phyloP scores from a whole-genome alignment of 2,888 invertebrate genomes.

The Cataglyphis cursor region DNA sequence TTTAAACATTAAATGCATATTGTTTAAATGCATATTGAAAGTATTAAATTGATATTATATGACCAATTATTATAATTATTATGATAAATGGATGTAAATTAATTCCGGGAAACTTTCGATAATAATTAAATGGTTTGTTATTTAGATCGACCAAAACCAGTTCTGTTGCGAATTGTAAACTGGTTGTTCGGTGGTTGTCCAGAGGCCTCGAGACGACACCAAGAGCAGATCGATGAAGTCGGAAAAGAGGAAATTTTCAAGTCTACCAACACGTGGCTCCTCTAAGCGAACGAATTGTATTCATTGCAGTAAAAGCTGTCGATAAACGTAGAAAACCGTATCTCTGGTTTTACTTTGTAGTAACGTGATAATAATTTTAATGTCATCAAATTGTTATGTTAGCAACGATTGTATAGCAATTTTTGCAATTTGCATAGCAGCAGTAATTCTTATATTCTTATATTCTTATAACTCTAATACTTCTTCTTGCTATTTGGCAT shows the following conservation, averaged over 20 bases:
- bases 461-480: no score
- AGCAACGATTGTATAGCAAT: background rate
- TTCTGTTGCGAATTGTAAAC: conserved; percentile 71
- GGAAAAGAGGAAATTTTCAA: conserved; percentile 71
- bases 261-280: conserved; percentile 68
- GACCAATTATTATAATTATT: conserved; percentile 26
- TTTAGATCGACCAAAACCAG: conserved; percentile 76
- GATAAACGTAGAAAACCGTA: conserved; percentile 31
- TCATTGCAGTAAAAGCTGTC: conserved; percentile 23
- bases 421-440: background rate
- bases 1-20: background rate
- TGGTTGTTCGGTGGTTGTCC: conserved; percentile 81
- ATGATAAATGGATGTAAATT: background rate
- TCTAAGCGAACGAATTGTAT: conserved; percentile 41
- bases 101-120: background rate
- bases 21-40: background rate
- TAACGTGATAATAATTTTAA: background rate
- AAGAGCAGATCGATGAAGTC: conserved; percentile 56
- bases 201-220: conserved; percentile 48
- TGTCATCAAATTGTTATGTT: background rate
- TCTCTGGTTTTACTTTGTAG: background rate
- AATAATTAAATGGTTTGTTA: conserved; percentile 33
- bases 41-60: background rate
- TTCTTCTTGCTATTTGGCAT: background rate
- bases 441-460: background rate